phyloP scores from a whole-genome alignment of 2,888 invertebrate genomes.

The Apamea monoglypha region DNA sequence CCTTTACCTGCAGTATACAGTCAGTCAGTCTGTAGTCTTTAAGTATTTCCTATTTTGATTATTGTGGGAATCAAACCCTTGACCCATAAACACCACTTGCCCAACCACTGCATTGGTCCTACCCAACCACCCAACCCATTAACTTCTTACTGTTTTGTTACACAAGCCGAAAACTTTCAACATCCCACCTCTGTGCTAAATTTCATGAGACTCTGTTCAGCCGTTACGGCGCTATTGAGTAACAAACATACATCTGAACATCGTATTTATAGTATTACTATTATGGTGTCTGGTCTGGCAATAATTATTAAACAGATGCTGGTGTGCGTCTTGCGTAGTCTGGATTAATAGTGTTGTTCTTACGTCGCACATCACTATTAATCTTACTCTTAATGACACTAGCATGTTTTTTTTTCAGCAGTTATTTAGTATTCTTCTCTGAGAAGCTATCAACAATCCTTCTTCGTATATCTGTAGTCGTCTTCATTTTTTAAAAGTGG shows the following conservation, averaged over 20 bases:
- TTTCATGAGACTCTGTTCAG: constrained; percentile 40
- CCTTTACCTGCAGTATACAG: background rate
- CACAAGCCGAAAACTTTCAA: constrained; percentile 28
- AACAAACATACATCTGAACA: constrained; percentile 43
- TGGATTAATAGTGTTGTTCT: constrained; percentile 56
- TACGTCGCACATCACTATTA: constrained; percentile 56
- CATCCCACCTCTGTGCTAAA: constrained; percentile 31
- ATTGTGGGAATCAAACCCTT: background rate
- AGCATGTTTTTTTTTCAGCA: constrained; percentile 52
- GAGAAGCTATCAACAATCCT: constrained; percentile 47
- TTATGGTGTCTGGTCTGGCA: constrained; percentile 57
- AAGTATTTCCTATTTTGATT: background rate
- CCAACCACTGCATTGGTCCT: background rate
- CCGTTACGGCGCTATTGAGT: constrained; percentile 50
- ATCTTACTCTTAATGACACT: constrained; percentile 54
- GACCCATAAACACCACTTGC: constrained; percentile 12
- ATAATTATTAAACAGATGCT: constrained; percentile 59
- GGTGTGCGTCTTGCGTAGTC: constrained; percentile 56
- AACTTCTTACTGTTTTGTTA: constrained; percentile 18
- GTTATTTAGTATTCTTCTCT: constrained; percentile 55
- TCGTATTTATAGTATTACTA: constrained; percentile 51
- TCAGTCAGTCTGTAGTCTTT: too few species aligned
- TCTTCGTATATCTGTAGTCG: constrained; percentile 30
- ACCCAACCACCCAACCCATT: constrained; percentile 4
- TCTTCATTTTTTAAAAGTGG: constrained; percentile 32